Conservation (phyloP, 2,888 invertebrate genomes). For the Cantharis nigra region DNA sequence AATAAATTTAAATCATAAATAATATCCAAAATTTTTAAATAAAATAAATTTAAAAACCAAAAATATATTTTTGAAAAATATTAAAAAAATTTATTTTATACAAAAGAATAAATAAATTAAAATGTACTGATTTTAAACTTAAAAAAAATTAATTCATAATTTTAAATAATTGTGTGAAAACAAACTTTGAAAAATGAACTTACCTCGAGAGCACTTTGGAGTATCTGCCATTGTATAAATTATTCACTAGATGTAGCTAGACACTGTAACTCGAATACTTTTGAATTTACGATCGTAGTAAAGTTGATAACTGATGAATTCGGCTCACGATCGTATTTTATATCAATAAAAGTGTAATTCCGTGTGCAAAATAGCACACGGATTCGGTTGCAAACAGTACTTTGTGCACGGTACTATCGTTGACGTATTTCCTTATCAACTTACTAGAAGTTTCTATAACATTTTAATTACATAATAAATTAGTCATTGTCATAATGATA, state of each 20-base stretch:
- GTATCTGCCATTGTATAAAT: not conserved
- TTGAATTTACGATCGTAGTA: not conserved
- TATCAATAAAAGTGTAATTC: not conserved
- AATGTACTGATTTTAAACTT: not conserved
- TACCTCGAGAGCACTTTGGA: not conserved
- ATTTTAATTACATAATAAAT: not conserved
- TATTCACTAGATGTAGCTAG: not conserved
- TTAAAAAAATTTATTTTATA: not conserved
- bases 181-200: not conserved
- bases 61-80: too few species aligned
- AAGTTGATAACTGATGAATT: not conserved
- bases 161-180: not conserved
- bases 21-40: too few species aligned
- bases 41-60: too few species aligned
- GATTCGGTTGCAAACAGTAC: not conserved
- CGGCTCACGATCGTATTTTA: not conserved
- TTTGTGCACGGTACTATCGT: not conserved
- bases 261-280: not conserved
- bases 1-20: too few species aligned
- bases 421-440: not conserved
- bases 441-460: not conserved
- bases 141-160: not conserved
- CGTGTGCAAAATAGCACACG: constrained; percentile 3
- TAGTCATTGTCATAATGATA: not conserved
- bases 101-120: not conserved